Percentiles rank a stretch among this genome's conserved stretches.
These are phyloP conservation scores for Gambusia affinis DNA, from an alignment of 2,113 vertebrate genomes.

Conservation along the genomic window DNA sequence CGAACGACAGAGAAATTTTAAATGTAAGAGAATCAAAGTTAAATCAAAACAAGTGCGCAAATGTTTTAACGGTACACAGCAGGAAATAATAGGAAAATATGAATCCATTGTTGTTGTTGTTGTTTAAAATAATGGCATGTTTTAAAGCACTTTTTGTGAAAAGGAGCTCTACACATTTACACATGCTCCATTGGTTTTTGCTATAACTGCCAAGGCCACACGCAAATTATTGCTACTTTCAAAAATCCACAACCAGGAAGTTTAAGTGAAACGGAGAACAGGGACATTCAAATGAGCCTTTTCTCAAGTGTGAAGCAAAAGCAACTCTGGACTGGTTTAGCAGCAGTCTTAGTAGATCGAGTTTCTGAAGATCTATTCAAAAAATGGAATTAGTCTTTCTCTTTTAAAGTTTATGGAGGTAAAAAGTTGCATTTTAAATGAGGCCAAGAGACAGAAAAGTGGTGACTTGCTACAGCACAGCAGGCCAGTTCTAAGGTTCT, in stretches of 20 bases:
- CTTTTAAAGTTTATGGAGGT: neutral
- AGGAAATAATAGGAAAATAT: too few relatives aligned
- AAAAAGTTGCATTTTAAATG: too few relatives aligned
- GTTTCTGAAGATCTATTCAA: neutral
- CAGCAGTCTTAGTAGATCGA: neutral
- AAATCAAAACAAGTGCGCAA: neutral
- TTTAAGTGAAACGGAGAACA: slow-evolving; percentile 44
- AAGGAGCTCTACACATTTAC: neutral
- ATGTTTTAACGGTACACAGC: too few relatives aligned
- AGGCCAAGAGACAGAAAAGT: neutral
- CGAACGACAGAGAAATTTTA: too few relatives aligned
- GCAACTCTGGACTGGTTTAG: neutral
- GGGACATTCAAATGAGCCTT: slow-evolving; percentile 43
- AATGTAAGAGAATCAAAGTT: neutral
- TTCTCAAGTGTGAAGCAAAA: neutral
- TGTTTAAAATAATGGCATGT: neutral
- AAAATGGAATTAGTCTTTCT: neutral
- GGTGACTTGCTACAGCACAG: neutral
- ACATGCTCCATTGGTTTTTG: neutral
- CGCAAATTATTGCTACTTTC: neutral
- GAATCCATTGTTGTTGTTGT: too few relatives aligned
- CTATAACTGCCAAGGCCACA: slow-evolving; percentile 4
- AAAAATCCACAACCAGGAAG: slow-evolving; percentile 22
- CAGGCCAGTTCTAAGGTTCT: too few relatives aligned
- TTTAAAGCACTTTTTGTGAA: neutral